A percentile compares a stretch with the other conserved stretches of the same genome.
Conservation (phyloP, 1,140 invertebrate genomes). For the Macrosteles quadrilineatus region DNA sequence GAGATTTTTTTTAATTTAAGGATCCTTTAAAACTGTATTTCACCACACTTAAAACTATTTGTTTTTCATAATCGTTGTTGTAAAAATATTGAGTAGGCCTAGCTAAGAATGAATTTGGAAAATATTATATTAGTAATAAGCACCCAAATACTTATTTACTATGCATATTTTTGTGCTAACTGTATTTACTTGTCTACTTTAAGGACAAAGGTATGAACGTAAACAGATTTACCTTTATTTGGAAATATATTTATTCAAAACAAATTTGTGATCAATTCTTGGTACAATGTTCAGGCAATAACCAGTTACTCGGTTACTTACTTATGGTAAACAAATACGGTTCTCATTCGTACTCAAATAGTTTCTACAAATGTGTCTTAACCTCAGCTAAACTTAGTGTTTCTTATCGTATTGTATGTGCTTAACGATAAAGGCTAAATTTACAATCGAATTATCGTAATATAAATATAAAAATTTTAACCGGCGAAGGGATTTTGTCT, state of each 20-base stretch:
- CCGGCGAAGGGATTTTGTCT: not conserved
- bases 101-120: too few relatives aligned
- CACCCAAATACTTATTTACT: too few relatives aligned
- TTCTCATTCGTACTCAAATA: slow-evolving; percentile 4
- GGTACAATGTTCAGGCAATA: slow-evolving; percentile 11
- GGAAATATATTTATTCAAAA: slow-evolving; percentile 26
- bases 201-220: too few relatives aligned
- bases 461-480: slow-evolving; percentile 25
- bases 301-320: not conserved
- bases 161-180: too few relatives aligned
- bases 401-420: not conserved
- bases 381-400: not conserved
- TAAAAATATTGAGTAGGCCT: too few relatives aligned
- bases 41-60: too few relatives aligned
- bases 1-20: too few relatives aligned
- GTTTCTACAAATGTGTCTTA: slow-evolving; percentile 13
- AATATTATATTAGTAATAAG: too few relatives aligned
- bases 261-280: slow-evolving; percentile 9
- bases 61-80: too few relatives aligned
- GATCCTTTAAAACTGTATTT: too few relatives aligned
- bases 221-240: too few relatives aligned
- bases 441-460: slow-evolving; percentile 16
- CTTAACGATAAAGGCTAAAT: slow-evolving; percentile 10
- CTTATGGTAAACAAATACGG: not conserved
- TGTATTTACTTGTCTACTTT: too few relatives aligned